Conservation (phyloP, 1,140 invertebrate species). For the Aphelinus atriplicis region DNA sequence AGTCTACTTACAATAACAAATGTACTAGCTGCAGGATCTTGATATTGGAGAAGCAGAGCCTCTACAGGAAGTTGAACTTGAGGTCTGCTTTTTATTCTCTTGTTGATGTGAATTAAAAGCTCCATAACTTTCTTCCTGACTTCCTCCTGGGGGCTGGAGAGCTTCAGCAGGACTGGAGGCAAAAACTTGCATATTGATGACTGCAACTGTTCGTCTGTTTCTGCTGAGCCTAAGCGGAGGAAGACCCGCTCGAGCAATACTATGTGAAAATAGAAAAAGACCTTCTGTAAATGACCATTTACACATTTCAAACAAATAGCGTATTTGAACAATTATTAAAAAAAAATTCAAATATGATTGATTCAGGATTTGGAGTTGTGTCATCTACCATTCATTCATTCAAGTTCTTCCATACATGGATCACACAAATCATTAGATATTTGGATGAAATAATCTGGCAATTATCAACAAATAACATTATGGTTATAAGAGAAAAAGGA, state of each 20-base stretch:
- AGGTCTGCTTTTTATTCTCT: constrained; percentile 84
- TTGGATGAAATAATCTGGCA: no score
- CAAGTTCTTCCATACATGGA: no score
- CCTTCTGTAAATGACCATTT: background rate
- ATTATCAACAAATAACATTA: no score
- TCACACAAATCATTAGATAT: no score
- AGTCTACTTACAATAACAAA: constrained; percentile 81
- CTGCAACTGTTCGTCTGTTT: constrained; percentile 89
- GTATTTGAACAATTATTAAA: no score
- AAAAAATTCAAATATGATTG: no score
- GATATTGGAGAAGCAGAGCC: constrained; percentile 82
- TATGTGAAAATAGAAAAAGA: constrained; percentile 54
- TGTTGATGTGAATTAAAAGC: constrained; percentile 91
- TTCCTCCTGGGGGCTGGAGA: constrained; percentile 85
- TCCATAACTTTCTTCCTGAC: constrained; percentile 93
- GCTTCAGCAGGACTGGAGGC: constrained; percentile 87
- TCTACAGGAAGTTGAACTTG: constrained; percentile 90
- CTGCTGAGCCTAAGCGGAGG: constrained; percentile 85
- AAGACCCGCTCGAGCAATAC: constrained; percentile 90
- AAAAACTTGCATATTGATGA: constrained; percentile 85
- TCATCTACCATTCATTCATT: no score
- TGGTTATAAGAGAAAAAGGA: no score
- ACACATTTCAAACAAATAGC: background rate
- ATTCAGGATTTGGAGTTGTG: no score
- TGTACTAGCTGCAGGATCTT: constrained; percentile 79